Base-by-base conservation (phyloP, 2,797 vertebrate species). In the Sebastes jordani region DNA sequence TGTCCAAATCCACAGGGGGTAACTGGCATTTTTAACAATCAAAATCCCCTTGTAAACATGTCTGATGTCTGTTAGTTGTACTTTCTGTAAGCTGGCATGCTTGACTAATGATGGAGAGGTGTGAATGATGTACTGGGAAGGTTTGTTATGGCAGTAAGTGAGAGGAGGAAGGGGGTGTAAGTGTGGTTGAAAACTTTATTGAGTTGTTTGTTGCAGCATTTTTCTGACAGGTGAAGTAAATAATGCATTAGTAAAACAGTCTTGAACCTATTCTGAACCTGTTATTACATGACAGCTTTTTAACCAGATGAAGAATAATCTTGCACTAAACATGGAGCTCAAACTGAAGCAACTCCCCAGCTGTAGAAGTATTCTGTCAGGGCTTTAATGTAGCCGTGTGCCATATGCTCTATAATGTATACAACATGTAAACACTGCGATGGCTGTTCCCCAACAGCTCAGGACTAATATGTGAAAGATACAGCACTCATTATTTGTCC, bases 391-490 rank as follows among this genome's bases (percentile, higher is more conserved):
- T 32, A 34, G 61, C 70, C 20, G 4, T 52, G 62, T 74, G 36
- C 78, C 76, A 61, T 74, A 67, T 80, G 68, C 46, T 60, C 72
- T 23, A 18, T 74, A 84, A 89, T 91, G 75, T 94, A 86, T 82
- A 86, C 74, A 85, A 62, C 78, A 83, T 91, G 83, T 90, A 91
- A 92, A 92, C 90, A 81, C 27, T 75, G 58, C 3, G 5, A 27
- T 54, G 71, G 2, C 25, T 81, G 65, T 66, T 76, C 38, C 46
- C 54, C 65, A 58, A 58, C 22, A 71, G 29, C 36, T 61, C 52
- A 52, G 60, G 27, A 83, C 49, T 66, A 38, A 25, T 23, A 70
- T 75, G 56, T 75, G 13, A 74, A 64, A 66, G 63, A 52, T 14
- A 16, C 23, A 38, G 46, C 25, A 3, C 59, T 68, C 52, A 22